A percentile compares a stretch with the other conserved stretches of the same genome.
Conservation (phyloP, 2,797 vertebrate species). For the Meda fulgida region DNA sequence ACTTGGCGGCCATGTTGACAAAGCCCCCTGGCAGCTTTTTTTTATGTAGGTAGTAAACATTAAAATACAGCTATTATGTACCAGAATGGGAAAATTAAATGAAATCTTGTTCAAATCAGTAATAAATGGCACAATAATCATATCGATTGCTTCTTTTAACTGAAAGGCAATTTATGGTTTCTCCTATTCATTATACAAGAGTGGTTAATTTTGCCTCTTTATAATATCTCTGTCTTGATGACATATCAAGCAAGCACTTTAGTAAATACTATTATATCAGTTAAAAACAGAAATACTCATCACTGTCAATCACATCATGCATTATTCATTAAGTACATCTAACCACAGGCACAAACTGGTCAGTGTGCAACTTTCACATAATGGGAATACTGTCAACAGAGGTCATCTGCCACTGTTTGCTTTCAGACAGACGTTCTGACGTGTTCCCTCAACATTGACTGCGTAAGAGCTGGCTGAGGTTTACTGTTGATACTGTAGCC, state of each 20-base stretch:
- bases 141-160: neutral
- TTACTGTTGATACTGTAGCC: constrained; percentile 62
- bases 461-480: constrained; percentile 50
- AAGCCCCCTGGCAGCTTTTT: neutral
- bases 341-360: constrained; percentile 6
- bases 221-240: neutral
- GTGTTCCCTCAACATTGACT: constrained; percentile 59
- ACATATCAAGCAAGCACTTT: neutral
- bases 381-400: neutral
- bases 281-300: neutral
- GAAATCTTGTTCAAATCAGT: neutral
- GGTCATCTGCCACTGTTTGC: constrained; percentile 18
- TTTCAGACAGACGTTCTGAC: constrained; percentile 44
- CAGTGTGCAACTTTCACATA: neutral
- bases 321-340: neutral
- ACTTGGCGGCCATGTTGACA: neutral
- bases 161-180: neutral
- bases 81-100: neutral
- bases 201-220: neutral
- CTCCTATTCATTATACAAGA: neutral
- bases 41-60: neutral
- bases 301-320: neutral
- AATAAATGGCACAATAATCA: neutral
- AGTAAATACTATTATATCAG: neutral
- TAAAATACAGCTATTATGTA: neutral